phyloP scores from a whole-genome alignment of 2,888 invertebrate genomes.

The Odontocerum albicorne region DNA sequence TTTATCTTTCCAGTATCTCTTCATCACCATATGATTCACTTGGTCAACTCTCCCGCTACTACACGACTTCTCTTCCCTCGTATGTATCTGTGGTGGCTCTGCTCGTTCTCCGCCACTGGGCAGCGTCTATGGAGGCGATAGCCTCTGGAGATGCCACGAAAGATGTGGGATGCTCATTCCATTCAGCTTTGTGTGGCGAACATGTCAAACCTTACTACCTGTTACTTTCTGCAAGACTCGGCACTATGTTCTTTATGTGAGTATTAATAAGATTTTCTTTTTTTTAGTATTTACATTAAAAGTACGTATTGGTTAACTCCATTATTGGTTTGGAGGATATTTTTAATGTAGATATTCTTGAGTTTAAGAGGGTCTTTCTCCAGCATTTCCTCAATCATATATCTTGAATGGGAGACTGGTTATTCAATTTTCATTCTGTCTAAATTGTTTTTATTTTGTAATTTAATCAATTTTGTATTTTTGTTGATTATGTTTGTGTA shows the following conservation, averaged over 20 bases:
- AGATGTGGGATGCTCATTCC: conserved; percentile 51
- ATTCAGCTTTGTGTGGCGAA: conserved; percentile 60
- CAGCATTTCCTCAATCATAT: too few relatives aligned
- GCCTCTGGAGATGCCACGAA: conserved; percentile 45
- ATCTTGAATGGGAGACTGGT: too few relatives aligned
- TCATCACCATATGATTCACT: conserved; percentile 60
- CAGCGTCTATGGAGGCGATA: conserved; percentile 39
- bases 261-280: too few relatives aligned
- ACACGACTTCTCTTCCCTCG: conserved; percentile 64
- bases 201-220: conserved; percentile 59
- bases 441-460: too few relatives aligned
- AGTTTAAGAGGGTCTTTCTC: too few relatives aligned
- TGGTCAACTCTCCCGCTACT: conserved; percentile 67
- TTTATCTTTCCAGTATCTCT: conserved; percentile 51
- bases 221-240: conserved; percentile 54
- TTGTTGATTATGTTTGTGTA: too few relatives aligned
- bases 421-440: too few relatives aligned
- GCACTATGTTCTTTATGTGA: conserved; percentile 52
- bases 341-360: too few relatives aligned
- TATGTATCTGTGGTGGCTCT: conserved; percentile 67
- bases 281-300: too few relatives aligned
- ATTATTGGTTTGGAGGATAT: too few relatives aligned
- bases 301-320: too few relatives aligned
- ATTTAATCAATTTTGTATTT: too few relatives aligned
- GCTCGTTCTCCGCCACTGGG: conserved; percentile 53